Evolutionary conservation across 2,113 vertebrate species (phyloP).

Genomic region (Cebidichthys violaceus): DNA sequence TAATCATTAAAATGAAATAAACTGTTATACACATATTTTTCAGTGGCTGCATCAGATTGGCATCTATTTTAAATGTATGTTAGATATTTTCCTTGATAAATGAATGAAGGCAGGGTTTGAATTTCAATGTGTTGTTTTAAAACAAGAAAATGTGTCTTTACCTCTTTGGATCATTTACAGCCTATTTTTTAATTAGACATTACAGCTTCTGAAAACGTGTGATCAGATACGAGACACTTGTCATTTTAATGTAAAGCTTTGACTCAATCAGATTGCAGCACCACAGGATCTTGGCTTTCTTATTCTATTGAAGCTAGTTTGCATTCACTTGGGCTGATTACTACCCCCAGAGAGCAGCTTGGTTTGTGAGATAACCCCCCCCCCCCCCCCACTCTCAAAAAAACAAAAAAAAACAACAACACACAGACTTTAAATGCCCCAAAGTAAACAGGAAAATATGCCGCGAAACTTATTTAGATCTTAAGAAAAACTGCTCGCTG

Average conservation of each 20-base stretch:
- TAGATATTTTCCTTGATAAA: constrained; percentile 35
- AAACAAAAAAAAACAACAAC: constrained; percentile 41
- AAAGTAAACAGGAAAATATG: constrained; percentile 44
- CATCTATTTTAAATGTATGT: constrained; percentile 7
- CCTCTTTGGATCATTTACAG: neutral
- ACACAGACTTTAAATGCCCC: constrained; percentile 10
- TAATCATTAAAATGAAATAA: constrained; percentile 1
- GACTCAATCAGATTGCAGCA: constrained; percentile 5
- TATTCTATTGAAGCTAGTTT: constrained; percentile 8
- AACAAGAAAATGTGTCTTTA: neutral
- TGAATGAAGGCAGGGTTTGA: constrained; percentile 3
- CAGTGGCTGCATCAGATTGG: constrained; percentile 23
- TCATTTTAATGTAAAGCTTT: constrained; percentile 6
- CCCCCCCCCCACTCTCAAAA: too few relatives aligned
- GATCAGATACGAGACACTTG: constrained; percentile 14
- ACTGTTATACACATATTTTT: constrained; percentile 38
- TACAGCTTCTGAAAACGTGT: constrained; percentile 2
- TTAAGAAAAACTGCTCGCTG: constrained; percentile 28
- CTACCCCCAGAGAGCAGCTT: constrained; percentile 21
- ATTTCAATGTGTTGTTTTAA: constrained; percentile 1
- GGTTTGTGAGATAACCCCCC: constrained; percentile 23
- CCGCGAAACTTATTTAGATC: constrained; percentile 44
- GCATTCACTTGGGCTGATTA: constrained; percentile 24
- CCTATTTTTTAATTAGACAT: neutral
- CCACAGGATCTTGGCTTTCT: neutral